These are phyloP conservation scores for Eciton burchellii DNA, from an alignment of 1,140 invertebrate genomes.

Conservation along the genomic window DNA sequence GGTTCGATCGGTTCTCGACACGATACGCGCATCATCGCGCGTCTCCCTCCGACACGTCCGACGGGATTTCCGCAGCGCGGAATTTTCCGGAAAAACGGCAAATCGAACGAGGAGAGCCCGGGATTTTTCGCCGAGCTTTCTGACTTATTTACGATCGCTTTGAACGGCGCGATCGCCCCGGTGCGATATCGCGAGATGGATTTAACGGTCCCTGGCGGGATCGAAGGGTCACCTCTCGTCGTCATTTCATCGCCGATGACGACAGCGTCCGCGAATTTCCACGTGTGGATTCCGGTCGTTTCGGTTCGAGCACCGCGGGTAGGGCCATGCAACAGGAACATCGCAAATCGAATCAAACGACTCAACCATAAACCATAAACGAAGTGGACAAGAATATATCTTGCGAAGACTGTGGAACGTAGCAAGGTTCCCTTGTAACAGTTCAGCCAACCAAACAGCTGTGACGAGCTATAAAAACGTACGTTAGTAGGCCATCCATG, in stretches of 20 bases:
- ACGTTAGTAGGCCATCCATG: slow-evolving; percentile 81
- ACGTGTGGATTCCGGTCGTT: background rate
- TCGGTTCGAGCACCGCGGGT: slow-evolving; percentile 80
- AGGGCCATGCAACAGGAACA: slow-evolving; percentile 85
- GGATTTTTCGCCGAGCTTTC: slow-evolving; percentile 12
- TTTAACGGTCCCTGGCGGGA: slow-evolving; percentile 45
- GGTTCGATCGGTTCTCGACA: background rate
- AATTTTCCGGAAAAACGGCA: slow-evolving; percentile 34
- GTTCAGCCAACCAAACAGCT: slow-evolving; percentile 86
- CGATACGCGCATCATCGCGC: background rate
- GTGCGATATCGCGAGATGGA: slow-evolving; percentile 34
- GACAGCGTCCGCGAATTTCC: background rate
- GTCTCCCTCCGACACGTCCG: slow-evolving; percentile 32
- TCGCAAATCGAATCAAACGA: slow-evolving; percentile 82
- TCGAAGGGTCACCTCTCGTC: slow-evolving; percentile 1
- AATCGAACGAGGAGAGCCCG: background rate
- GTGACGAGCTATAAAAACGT: slow-evolving; percentile 86
- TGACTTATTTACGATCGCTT: slow-evolving; percentile 38
- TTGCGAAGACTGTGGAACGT: slow-evolving; percentile 86
- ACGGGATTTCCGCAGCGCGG: slow-evolving; percentile 21
- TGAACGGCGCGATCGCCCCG: slow-evolving; percentile 47
- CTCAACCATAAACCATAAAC: slow-evolving; percentile 81
- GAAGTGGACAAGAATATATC: slow-evolving; percentile 79
- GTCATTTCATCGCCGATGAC: background rate
- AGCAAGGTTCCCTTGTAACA: slow-evolving; percentile 86